A percentile compares a stretch with the other conserved stretches of the same genome.
Conservation (phyloP, 2,888 invertebrate genomes). For the Coenonympha glycerion region DNA sequence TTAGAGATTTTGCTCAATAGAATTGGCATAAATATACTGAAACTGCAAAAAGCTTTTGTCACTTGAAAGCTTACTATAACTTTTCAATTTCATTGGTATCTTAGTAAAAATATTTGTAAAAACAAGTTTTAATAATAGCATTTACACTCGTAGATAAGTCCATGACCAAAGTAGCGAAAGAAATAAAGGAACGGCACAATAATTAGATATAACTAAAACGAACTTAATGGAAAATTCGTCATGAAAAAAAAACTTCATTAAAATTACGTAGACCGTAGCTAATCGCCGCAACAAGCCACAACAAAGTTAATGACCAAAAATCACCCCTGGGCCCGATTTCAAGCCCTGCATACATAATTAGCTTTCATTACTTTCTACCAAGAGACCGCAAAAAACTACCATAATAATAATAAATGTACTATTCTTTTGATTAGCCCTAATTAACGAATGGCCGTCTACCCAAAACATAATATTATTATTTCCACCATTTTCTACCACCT, state of each 20-base stretch:
- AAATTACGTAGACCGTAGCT: constrained; percentile 21
- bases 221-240: constrained; percentile 1
- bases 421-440: constrained; percentile 56
- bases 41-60: no score
- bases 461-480: constrained; percentile 64
- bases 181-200: no score
- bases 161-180: no score
- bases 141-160: no score
- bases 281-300: constrained; percentile 26
- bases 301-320: constrained; percentile 32
- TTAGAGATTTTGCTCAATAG: no score
- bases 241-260: constrained; percentile 17
- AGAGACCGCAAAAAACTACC: constrained; percentile 34
- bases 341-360: constrained; percentile 30
- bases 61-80: no score
- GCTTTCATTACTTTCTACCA: constrained; percentile 36
- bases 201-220: not conserved
- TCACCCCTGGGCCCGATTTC: constrained; percentile 32
- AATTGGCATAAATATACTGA: no score
- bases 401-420: constrained; percentile 49
- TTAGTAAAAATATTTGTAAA: no score
- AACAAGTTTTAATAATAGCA: no score
- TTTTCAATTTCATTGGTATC: no score
- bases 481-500: constrained; percentile 41
- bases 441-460: constrained; percentile 42